phyloP scores from a whole-genome alignment of 2,113 vertebrate species.

The Planiliza haematocheilus region DNA sequence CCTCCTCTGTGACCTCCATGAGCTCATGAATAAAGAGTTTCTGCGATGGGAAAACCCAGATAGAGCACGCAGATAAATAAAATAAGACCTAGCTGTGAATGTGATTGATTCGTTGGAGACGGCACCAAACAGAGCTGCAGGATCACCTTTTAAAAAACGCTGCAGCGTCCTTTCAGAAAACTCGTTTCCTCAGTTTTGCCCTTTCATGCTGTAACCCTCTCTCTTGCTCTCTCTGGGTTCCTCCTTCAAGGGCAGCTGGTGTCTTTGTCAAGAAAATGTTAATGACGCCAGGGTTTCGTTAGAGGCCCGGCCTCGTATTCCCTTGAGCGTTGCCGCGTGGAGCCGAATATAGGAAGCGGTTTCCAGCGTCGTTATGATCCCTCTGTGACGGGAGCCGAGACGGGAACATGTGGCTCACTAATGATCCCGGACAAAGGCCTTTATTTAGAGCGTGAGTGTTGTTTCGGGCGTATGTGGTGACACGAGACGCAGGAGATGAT shows the following conservation, averaged over 20 bases:
- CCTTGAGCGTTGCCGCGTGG: conserved; percentile 26
- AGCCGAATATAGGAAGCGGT: conserved; percentile 19
- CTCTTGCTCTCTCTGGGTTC: conserved; percentile 6
- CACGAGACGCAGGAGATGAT: no score
- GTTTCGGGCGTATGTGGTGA: background rate
- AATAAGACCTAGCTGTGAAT: background rate
- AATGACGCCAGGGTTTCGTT: conserved; percentile 43
- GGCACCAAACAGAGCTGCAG: no score
- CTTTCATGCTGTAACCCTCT: conserved; percentile 42
- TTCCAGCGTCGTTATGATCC: conserved; percentile 34
- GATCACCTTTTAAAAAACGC: background rate
- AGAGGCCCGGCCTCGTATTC: background rate
- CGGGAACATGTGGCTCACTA: background rate
- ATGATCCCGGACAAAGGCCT: conserved; percentile 35
- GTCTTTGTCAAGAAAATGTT: conserved; percentile 53
- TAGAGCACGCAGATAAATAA: background rate
- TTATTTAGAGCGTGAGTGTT: conserved; percentile 8
- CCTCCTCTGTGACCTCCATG: background rate
- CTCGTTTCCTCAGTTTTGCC: conserved; percentile 27
- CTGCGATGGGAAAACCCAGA: background rate
- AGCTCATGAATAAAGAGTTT: background rate
- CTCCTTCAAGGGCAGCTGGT: conserved; percentile 37
- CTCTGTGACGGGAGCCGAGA: conserved; percentile 30
- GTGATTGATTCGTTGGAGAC: no score
- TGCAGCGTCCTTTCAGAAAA: conserved; percentile 41